Conservation (phyloP, 2,113 vertebrate species). For the Mustela nigripes region DNA sequence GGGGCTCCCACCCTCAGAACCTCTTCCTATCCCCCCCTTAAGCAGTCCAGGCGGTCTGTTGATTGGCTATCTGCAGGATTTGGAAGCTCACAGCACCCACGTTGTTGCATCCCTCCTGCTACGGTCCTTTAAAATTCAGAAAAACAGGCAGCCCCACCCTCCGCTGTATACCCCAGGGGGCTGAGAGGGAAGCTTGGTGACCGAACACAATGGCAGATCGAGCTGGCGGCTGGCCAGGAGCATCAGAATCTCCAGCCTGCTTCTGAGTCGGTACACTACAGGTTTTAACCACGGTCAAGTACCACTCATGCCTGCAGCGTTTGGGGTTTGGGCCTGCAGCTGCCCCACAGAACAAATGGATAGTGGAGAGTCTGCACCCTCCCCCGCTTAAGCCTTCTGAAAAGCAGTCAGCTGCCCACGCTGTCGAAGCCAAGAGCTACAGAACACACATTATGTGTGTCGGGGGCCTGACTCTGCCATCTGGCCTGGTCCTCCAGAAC, state of each 20-base stretch:
- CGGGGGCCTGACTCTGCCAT: conserved; percentile 67
- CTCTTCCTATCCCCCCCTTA: background rate
- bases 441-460: conserved; percentile 61
- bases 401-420: conserved; percentile 48
- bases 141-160: background rate
- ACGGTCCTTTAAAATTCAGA: background rate
- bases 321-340: conserved; percentile 22
- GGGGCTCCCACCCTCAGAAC: background rate
- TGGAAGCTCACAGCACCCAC: background rate
- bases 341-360: conserved; percentile 50
- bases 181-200: background rate
- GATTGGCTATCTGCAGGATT: background rate
- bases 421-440: conserved; percentile 72
- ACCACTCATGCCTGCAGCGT: background rate
- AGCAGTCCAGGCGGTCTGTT: background rate
- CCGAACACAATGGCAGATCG: background rate
- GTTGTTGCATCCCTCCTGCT: background rate
- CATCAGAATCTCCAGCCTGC: background rate
- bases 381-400: background rate
- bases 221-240: background rate
- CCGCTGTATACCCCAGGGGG: background rate
- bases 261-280: background rate
- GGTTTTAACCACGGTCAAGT: background rate
- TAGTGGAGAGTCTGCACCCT: conserved; percentile 27
- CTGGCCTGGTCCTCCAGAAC: conserved; percentile 62